A percentile compares a stretch with the other conserved stretches of the same genome.
Conservation (phyloP, 37 sponge, comb jelly and placozoan species). For the Ephydatia muelleri region DNA sequence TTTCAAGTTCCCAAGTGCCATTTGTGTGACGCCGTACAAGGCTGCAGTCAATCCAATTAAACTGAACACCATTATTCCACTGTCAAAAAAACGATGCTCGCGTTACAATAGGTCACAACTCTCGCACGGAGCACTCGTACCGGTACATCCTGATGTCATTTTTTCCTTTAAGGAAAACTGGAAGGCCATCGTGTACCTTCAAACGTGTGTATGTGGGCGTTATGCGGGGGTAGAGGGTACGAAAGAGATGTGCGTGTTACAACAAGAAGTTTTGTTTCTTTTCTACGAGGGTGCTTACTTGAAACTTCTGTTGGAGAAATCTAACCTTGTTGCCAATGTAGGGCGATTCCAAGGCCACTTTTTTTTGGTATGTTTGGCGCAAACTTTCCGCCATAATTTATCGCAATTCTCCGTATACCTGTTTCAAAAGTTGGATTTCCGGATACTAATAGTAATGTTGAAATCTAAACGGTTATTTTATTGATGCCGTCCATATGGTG, state of each 20-base stretch:
- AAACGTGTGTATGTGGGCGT: not conserved
- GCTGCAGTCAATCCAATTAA: constrained; percentile 55
- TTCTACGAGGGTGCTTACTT: constrained; percentile 25
- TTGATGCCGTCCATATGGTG: constrained; percentile 10
- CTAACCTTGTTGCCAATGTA: constrained; percentile 21
- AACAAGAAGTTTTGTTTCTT: not conserved
- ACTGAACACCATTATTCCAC: constrained; percentile 43
- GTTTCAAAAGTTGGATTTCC: not conserved
- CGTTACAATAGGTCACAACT: not conserved
- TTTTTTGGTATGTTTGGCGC: constrained; percentile 24
- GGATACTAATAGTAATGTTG: not conserved
- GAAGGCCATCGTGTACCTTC: constrained; percentile 34
- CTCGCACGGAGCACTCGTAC: not conserved
- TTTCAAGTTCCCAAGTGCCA: constrained; percentile 57
- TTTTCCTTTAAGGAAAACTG: constrained; percentile 37
- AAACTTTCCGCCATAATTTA: constrained; percentile 31
- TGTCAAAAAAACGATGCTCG: not conserved
- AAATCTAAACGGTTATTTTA: not conserved
- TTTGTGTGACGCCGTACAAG: constrained; percentile 22
- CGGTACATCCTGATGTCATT: constrained; percentile 22
- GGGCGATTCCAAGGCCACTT: constrained; percentile 26
- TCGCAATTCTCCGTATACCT: not conserved
- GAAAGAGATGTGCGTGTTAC: not conserved
- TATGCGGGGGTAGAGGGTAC: not conserved
- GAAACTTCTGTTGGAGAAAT: constrained; percentile 39